Evolutionary conservation across 2,797 vertebrate genomes (phyloP).

Genomic region (Borostomias antarcticus): DNA sequence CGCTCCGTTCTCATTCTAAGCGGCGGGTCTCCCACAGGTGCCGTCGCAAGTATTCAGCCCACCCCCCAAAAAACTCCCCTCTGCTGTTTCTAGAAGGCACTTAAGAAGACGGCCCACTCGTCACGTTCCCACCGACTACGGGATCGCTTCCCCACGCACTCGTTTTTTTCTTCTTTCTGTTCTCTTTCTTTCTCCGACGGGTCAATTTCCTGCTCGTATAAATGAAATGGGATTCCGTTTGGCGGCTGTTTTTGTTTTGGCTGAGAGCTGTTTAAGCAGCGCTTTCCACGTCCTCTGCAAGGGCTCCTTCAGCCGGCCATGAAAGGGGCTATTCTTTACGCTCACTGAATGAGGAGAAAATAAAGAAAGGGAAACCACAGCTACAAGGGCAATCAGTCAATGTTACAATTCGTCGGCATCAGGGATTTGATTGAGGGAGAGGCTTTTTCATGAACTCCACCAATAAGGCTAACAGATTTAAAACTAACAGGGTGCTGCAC

Average conservation of each 20-base stretch:
- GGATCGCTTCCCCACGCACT: constrained; percentile 30
- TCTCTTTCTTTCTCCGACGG: constrained; percentile 20
- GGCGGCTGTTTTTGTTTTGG: constrained; percentile 55
- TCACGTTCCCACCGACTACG: constrained; percentile 28
- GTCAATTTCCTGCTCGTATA: constrained; percentile 49
- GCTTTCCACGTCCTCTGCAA: constrained; percentile 44
- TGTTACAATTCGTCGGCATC: constrained; percentile 43
- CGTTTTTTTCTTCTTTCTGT: background rate
- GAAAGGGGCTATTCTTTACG: constrained; percentile 57
- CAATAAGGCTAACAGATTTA: constrained; percentile 14
- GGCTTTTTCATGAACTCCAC: constrained; percentile 22
- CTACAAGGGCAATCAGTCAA: constrained; percentile 53
- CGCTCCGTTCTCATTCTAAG: constrained; percentile 43
- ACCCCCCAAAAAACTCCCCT: background rate
- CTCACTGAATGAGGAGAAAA: constrained; percentile 41
- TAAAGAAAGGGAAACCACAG: constrained; percentile 43
- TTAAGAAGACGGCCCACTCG: constrained; percentile 10
- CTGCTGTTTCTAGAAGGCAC: background rate
- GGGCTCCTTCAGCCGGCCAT: constrained; percentile 41
- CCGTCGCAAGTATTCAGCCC: constrained; percentile 17
- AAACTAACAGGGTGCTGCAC: constrained; percentile 13
- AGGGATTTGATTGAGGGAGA: constrained; percentile 23
- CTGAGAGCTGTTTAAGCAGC: constrained; percentile 53
- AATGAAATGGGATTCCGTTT: constrained; percentile 54
- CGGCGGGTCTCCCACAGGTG: constrained; percentile 12